A percentile compares a stretch with the other conserved stretches of the same genome.
These are phyloP conservation scores for Scolopax rusticola DNA, from an alignment of 2,797 vertebrate genomes.

Conservation along the genomic window DNA sequence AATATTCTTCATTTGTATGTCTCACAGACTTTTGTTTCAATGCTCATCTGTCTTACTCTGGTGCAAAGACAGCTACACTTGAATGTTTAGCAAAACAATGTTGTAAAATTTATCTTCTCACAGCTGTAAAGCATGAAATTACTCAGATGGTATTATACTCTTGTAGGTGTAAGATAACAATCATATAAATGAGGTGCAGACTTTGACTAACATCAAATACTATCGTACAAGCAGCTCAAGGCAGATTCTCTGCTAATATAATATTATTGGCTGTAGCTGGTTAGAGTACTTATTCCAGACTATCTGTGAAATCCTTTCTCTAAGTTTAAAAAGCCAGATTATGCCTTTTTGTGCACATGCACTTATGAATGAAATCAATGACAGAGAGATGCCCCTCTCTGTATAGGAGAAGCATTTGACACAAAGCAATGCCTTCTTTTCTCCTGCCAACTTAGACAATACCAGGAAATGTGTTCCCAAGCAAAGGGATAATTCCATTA, in stretches of 20 bases:
- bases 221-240: neutral
- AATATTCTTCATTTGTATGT: neutral
- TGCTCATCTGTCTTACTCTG: neutral
- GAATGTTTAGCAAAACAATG: neutral
- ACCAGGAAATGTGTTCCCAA: slow-evolving; percentile 6
- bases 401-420: neutral
- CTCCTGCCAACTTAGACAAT: neutral
- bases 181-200: neutral
- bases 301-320: neutral
- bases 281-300: neutral
- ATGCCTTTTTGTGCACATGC: neutral
- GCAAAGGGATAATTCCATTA: neutral
- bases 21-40: neutral
- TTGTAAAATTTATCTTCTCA: neutral
- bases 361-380: neutral
- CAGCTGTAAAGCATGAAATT: neutral
- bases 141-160: neutral
- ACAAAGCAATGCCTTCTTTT: neutral
- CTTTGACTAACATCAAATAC: neutral
- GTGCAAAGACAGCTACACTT: neutral
- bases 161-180: neutral
- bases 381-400: neutral
- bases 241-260: neutral
- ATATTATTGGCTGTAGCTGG: neutral
- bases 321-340: neutral